These are phyloP conservation scores for Sciaenops ocellatus DNA, from an alignment of 2,797 vertebrate species.

Conservation along the genomic window DNA sequence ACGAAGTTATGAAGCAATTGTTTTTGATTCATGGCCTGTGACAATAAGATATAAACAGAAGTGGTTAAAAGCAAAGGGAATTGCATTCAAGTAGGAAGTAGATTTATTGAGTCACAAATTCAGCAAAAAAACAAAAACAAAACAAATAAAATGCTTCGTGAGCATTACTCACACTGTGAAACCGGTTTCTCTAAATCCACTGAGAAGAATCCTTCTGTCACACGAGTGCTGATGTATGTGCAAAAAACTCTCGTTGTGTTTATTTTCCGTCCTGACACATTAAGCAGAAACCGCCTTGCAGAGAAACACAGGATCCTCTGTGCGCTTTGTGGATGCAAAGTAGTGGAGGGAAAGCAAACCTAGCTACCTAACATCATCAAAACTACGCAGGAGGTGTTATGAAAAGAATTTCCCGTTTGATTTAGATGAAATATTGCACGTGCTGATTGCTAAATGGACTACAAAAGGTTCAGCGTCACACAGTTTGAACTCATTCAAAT, in stretches of 20 bases:
- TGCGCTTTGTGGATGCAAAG: slow-evolving; percentile 18
- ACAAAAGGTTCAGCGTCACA: slow-evolving; percentile 23
- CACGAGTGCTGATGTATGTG: slow-evolving; percentile 15
- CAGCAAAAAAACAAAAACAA: slow-evolving; percentile 21
- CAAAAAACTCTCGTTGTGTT: slow-evolving; percentile 43
- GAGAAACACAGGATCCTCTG: slow-evolving; percentile 36
- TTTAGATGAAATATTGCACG: slow-evolving; percentile 42
- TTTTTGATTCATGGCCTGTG: slow-evolving; percentile 58
- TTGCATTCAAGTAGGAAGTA: slow-evolving; percentile 31
- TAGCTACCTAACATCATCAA: slow-evolving; percentile 22
- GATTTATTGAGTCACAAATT: slow-evolving; percentile 54
- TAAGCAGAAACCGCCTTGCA: slow-evolving; percentile 19
- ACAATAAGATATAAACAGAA: slow-evolving; percentile 57
- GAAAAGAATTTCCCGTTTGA: slow-evolving; percentile 38
- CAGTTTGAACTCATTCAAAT: slow-evolving; percentile 27
- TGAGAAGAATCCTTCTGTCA: slow-evolving; percentile 30
- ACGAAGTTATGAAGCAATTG: slow-evolving; percentile 63
- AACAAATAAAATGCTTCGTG: slow-evolving; percentile 23
- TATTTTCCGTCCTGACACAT: slow-evolving; percentile 61
- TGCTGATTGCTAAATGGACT: slow-evolving; percentile 47
- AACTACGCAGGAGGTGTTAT: slow-evolving; percentile 39
- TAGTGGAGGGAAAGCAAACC: slow-evolving; percentile 21
- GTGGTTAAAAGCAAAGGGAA: slow-evolving; percentile 44
- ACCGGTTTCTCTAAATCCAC: slow-evolving; percentile 32
- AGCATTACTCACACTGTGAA: slow-evolving; percentile 44